A percentile compares a stretch with the other conserved stretches of the same genome.
Evolutionary conservation across 1,140 invertebrate species (phyloP).

Genomic region (Pseudomyrmex gracilis): DNA sequence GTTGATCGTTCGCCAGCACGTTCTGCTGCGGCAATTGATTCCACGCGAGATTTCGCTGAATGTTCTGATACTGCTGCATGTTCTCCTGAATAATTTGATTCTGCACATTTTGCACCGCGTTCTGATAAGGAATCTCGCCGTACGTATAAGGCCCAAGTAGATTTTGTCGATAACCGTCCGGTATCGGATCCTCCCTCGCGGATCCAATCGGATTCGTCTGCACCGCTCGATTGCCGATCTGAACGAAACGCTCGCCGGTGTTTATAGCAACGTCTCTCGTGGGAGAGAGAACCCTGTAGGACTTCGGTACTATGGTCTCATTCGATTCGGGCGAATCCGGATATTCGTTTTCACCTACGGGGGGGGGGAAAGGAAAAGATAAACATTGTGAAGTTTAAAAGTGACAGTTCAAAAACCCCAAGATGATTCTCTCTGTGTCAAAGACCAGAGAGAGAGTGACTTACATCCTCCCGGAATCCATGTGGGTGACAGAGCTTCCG

Average conservation of each 20-base stretch:
- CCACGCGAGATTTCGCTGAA: constrained; percentile 76
- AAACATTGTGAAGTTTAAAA: constrained; percentile 1
- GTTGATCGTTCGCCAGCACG: constrained; percentile 68
- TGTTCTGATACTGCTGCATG: constrained; percentile 83
- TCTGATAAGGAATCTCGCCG: constrained; percentile 80
- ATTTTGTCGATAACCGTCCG: constrained; percentile 55
- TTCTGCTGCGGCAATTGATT: constrained; percentile 78
- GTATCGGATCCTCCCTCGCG: constrained; percentile 53
- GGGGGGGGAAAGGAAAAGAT: too few species aligned
- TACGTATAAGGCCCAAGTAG: constrained; percentile 47
- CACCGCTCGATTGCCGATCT: constrained; percentile 39
- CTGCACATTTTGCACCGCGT: constrained; percentile 84
- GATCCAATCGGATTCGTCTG: constrained; percentile 66
- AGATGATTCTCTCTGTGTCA: constrained; percentile 12
- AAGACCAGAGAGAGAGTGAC: constrained; percentile 30
- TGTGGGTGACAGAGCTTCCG: constrained; percentile 81
- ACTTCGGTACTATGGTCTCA: constrained; percentile 82
- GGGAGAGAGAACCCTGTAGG: constrained; percentile 81
- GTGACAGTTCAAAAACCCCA: not conserved
- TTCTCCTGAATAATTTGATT: constrained; percentile 85
- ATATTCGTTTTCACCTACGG: constrained; percentile 82
- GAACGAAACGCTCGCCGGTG: constrained; percentile 68
- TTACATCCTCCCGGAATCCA: constrained; percentile 79
- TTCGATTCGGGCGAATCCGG: constrained; percentile 85
- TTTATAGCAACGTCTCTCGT: constrained; percentile 78